phyloP scores from a whole-genome alignment of 1,140 invertebrate species.

The Drosophila simulans region DNA sequence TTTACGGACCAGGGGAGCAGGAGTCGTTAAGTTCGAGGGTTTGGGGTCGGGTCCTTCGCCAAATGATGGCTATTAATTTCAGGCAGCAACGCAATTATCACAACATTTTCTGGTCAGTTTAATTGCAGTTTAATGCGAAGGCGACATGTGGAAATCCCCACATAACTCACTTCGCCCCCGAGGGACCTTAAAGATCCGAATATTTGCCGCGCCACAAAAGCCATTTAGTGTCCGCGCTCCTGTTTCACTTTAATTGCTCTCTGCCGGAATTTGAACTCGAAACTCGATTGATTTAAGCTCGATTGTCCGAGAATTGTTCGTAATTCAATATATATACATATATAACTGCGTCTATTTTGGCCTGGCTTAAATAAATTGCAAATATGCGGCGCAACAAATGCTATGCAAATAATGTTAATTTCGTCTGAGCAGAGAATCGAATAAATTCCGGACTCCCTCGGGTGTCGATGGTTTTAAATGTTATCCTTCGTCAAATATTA shows the following conservation, averaged over 20 bases:
- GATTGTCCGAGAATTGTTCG: slow-evolving; percentile 6
- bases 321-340: slow-evolving; percentile 21
- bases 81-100: slow-evolving; percentile 69
- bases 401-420: slow-evolving; percentile 36
- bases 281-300: slow-evolving; percentile 2
- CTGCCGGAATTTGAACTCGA: slow-evolving; percentile 4
- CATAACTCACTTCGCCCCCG: slow-evolving; percentile 20
- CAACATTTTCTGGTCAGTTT: slow-evolving; percentile 72
- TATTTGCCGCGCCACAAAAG: neutral
- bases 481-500: slow-evolving; percentile 57
- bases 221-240: neutral
- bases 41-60: slow-evolving; percentile 13
- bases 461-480: slow-evolving; percentile 46
- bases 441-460: slow-evolving; percentile 12
- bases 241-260: slow-evolving; percentile 17
- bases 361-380: slow-evolving; percentile 4
- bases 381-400: slow-evolving; percentile 24
- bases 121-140: slow-evolving; percentile 73
- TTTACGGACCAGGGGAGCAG: slow-evolving; percentile 7
- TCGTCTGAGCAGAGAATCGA: slow-evolving; percentile 11
- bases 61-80: slow-evolving; percentile 79
- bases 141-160: slow-evolving; percentile 53
- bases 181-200: slow-evolving; percentile 25
- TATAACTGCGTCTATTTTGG: neutral
- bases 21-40: neutral